These are phyloP conservation scores for Thalpophila matura DNA, from an alignment of 2,888 invertebrate species.

Conservation along the genomic window DNA sequence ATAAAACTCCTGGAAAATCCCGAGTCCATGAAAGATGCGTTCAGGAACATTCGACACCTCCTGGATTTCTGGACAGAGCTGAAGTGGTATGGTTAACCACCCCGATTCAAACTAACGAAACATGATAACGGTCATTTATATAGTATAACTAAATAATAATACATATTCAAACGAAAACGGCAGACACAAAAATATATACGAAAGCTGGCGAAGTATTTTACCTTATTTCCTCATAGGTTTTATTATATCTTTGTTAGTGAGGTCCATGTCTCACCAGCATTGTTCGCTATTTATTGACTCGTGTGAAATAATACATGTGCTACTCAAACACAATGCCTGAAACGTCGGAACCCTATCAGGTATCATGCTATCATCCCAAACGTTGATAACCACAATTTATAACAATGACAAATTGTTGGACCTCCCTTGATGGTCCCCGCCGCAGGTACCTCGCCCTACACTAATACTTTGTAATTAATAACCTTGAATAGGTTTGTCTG, in stretches of 20 bases:
- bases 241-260: slow-evolving; percentile 40
- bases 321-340: slow-evolving; percentile 40
- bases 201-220: slow-evolving; percentile 41
- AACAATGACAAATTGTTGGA: slow-evolving; percentile 53
- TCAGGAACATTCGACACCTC: too few relatives aligned
- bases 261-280: slow-evolving; percentile 49
- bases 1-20: too few relatives aligned
- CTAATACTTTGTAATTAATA: slow-evolving; percentile 50
- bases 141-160: too few relatives aligned
- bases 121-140: too few relatives aligned
- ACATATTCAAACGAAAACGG: slow-evolving; percentile 25
- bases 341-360: slow-evolving; percentile 60
- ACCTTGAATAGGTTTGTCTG: slow-evolving; percentile 19
- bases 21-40: too few relatives aligned
- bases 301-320: slow-evolving; percentile 65
- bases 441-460: slow-evolving; percentile 26
- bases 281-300: slow-evolving; percentile 65
- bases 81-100: too few relatives aligned
- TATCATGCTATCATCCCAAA: slow-evolving; percentile 39
- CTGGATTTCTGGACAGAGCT: too few relatives aligned
- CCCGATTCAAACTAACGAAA: too few relatives aligned
- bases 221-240: slow-evolving; percentile 38
- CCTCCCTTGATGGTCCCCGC: slow-evolving; percentile 26
- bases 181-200: slow-evolving; percentile 21
- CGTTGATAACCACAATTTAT: slow-evolving; percentile 56